These are phyloP conservation scores for Bungarus multicinctus DNA, from an alignment of 2,113 vertebrate genomes.

Conservation along the genomic window DNA sequence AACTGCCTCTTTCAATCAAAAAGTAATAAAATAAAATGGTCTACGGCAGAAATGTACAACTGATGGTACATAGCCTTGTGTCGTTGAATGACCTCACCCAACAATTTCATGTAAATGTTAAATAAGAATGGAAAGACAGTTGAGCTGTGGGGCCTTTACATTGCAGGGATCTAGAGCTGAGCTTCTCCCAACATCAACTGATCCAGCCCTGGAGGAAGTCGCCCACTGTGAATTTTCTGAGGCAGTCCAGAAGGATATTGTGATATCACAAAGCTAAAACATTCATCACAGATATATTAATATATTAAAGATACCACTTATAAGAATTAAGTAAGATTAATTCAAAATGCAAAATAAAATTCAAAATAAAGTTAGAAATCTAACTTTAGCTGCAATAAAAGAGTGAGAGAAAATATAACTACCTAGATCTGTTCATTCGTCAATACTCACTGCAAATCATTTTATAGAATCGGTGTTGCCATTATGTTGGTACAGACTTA, in stretches of 20 bases:
- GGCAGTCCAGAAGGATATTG: not conserved
- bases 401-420: slow-evolving; percentile 2
- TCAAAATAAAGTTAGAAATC: not conserved
- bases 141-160: not conserved
- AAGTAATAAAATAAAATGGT: not conserved
- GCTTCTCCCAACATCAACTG: not conserved
- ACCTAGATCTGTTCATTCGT: not conserved
- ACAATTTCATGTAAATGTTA: not conserved
- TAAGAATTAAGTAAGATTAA: slow-evolving; percentile 27
- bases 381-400: not conserved
- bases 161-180: not conserved
- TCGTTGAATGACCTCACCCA: not conserved
- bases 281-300: not conserved
- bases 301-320: not conserved
- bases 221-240: not conserved
- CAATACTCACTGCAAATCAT: not conserved
- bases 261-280: not conserved
- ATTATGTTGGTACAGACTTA: rapidly evolving
- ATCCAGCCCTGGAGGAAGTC: not conserved
- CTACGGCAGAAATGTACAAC: not conserved
- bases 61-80: not conserved
- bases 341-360: not conserved
- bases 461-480: not conserved
- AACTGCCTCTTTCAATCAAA: not conserved
- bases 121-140: not conserved